These are phyloP conservation scores for Ciconia maguari DNA, from an alignment of 2,113 vertebrate genomes.

Conservation along the genomic window DNA sequence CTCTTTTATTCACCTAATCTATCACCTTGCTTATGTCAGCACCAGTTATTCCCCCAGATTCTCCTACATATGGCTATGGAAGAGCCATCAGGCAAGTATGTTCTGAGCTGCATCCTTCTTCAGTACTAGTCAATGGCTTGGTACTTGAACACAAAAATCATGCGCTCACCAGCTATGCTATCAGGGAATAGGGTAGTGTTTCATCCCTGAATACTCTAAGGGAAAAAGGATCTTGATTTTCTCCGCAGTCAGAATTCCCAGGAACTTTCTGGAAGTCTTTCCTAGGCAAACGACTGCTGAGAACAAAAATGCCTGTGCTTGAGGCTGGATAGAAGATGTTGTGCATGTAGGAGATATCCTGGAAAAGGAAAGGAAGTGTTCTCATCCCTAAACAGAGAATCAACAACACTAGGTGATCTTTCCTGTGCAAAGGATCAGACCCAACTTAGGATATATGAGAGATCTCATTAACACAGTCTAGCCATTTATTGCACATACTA, in stretches of 20 bases:
- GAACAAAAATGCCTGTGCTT: background rate
- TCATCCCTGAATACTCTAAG: background rate
- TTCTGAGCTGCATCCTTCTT: background rate
- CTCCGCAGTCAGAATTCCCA: background rate
- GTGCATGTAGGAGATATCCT: background rate
- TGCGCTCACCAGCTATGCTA: background rate
- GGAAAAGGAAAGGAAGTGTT: background rate
- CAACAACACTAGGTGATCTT: background rate
- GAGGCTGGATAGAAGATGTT: background rate
- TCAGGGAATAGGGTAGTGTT: background rate
- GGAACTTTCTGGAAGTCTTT: background rate
- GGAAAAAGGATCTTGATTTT: background rate
- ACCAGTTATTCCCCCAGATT: background rate
- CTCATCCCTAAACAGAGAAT: background rate
- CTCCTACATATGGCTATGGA: background rate
- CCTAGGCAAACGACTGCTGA: background rate
- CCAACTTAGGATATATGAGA: background rate
- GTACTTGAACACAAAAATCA: background rate
- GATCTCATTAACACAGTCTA: conserved; percentile 30
- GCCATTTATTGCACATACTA: conserved; percentile 20
- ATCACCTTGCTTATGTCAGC: background rate
- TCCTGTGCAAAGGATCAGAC: background rate
- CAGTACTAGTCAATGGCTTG: background rate
- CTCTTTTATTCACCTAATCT: background rate
- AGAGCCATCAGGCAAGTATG: background rate